Percentiles rank a stretch among this genome's conserved stretches.
Evolutionary conservation across 1,140 invertebrate species (phyloP).

Genomic region (Chelonus insularis): DNA sequence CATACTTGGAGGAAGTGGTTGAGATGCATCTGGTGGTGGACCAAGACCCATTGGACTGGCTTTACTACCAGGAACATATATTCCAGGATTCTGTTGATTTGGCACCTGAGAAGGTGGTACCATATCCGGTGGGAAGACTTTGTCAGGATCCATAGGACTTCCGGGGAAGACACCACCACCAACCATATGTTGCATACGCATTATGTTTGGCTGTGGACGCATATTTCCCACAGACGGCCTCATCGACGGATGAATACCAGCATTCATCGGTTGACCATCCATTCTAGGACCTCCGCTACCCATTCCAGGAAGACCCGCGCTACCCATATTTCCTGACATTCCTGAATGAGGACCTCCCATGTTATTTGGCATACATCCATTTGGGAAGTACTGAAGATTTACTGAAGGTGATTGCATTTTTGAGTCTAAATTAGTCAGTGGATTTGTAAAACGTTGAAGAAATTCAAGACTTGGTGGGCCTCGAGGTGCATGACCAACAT

Average conservation of each 20-base stretch:
- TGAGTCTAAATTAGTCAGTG: slow-evolving; percentile 70
- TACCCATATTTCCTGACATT: slow-evolving; percentile 41
- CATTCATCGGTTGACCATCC: slow-evolving; percentile 47
- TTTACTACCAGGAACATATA: slow-evolving; percentile 61
- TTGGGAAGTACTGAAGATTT: slow-evolving; percentile 77
- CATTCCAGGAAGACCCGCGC: slow-evolving; percentile 41
- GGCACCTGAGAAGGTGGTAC: slow-evolving; percentile 43
- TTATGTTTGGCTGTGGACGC: slow-evolving; percentile 56
- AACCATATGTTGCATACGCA: slow-evolving; percentile 65
- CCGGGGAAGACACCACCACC: slow-evolving; percentile 58
- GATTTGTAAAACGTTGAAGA: slow-evolving; percentile 84
- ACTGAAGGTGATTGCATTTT: slow-evolving; percentile 69
- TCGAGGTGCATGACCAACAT: slow-evolving; percentile 68
- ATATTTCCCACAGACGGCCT: slow-evolving; percentile 51
- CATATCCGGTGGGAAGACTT: slow-evolving; percentile 57
- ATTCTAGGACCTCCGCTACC: slow-evolving; percentile 43
- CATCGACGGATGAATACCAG: slow-evolving; percentile 53
- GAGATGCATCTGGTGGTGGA: slow-evolving; percentile 64
- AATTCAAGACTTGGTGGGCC: slow-evolving; percentile 92
- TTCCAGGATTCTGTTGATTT: slow-evolving; percentile 58
- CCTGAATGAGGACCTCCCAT: slow-evolving; percentile 44
- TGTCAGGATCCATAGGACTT: slow-evolving; percentile 57
- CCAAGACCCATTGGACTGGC: slow-evolving; percentile 61
- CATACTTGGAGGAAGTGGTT: slow-evolving; percentile 79
- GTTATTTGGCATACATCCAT: slow-evolving; percentile 54